Percentiles rank a stretch among this genome's conserved stretches.
phyloP scores from a whole-genome alignment of 2,888 invertebrate species.

The Omphaloscelis lunosa region DNA sequence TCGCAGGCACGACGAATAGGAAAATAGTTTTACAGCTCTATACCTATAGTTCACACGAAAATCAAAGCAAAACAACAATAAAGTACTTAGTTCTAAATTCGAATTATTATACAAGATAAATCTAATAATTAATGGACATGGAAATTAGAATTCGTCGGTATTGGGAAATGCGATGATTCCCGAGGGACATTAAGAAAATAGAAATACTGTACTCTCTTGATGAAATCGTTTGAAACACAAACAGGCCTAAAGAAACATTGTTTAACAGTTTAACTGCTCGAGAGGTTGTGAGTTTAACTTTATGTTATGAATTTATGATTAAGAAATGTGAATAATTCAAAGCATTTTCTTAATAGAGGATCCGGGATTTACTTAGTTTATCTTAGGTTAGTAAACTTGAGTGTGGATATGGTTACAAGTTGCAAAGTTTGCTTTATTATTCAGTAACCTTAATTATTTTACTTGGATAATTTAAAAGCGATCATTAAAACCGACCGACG shows the following conservation, averaged over 20 bases:
- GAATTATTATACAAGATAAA: too few relatives aligned
- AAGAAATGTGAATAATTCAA: conserved; percentile 23
- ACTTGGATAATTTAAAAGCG: not conserved
- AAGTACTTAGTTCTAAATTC: too few relatives aligned
- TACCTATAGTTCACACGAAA: too few relatives aligned
- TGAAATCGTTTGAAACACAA: conserved; percentile 35
- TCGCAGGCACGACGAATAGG: too few relatives aligned
- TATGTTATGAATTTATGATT: conserved; percentile 33
- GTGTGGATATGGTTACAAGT: not conserved
- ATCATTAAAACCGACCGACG: not conserved
- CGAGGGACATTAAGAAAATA: too few relatives aligned
- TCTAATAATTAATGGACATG: too few relatives aligned
- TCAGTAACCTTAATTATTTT: not conserved
- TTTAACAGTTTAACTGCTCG: not conserved
- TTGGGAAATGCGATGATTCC: too few relatives aligned
- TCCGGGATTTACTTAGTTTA: not conserved
- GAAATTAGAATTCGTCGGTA: too few relatives aligned
- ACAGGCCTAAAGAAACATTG: conserved; percentile 31
- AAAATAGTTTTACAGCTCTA: too few relatives aligned
- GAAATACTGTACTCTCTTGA: not conserved
- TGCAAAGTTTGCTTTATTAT: not conserved
- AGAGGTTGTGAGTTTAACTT: not conserved
- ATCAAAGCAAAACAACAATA: too few relatives aligned
- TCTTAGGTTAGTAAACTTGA: not conserved
- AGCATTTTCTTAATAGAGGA: not conserved